Base-by-base conservation (phyloP, 2,113 vertebrate species). In the Hippoglossus stenolepis region DNA sequence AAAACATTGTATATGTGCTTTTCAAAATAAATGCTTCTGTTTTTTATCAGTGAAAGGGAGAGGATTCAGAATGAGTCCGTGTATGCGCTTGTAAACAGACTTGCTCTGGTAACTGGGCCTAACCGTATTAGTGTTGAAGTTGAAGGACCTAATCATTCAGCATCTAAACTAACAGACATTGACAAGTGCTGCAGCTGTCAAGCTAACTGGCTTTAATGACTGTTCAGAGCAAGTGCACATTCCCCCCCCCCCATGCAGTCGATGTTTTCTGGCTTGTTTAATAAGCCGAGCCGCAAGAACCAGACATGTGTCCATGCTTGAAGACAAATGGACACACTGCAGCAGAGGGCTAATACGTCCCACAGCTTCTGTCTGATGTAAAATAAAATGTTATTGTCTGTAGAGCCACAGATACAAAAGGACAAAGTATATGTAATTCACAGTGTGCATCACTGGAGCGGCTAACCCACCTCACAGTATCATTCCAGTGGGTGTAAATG, bases 161-260 rank as follows among this genome's bases (percentile, higher is more conserved):
- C 72, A 72, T 73, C 72, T 69, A 35, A 62, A 67, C 71, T 70
- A 80, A 86, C 75, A 74, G 69, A 76, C 65, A 69, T 4, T 84
- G 83, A 80, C 78, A 64, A 35, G 69, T 5, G 56, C 24, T 67
- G 31, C 54, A 77, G 73, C 69, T 75, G 62, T 75, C 79, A 60
- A 58, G 64, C 31, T 73, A 75, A 77, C 53, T 20, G 58, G 66
- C 59, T 82, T 31, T 79, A 79, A 73, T 83, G 1, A 45, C 35
- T 80, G 38, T 79, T 80, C 51, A 47, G 61, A 77, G 59, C 14
- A 28, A 85, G 28, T 71, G 74, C 77, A 65, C 65, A 67, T 68
- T 45, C 45, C 18, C 56, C 14, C 18, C 56, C 14, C 47, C 15
- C 47, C 10, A 1, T 17, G 45, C 45, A 5, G 40, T 40, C 17